These are phyloP conservation scores for Rhinoptilus africanus DNA, from an alignment of 2,113 vertebrate genomes.

Conservation along the genomic window DNA sequence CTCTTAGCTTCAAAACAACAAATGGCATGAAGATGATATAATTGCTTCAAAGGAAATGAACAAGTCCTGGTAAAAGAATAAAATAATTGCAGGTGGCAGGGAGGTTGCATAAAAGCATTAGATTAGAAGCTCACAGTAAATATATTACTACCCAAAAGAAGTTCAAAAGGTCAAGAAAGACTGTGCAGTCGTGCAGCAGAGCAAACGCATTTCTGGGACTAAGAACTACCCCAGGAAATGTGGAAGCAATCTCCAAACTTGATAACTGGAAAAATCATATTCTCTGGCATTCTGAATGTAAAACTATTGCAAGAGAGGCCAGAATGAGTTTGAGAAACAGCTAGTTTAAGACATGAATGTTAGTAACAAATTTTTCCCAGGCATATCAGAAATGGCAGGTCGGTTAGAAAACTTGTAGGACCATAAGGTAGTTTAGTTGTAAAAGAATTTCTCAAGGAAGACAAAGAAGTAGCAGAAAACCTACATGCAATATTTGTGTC, in stretches of 20 bases:
- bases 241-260: neutral
- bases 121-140: neutral
- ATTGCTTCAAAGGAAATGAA: neutral
- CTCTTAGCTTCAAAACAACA: neutral
- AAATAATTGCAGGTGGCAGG: neutral
- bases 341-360: neutral
- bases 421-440: neutral
- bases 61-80: neutral
- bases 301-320: neutral
- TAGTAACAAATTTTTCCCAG: neutral
- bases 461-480: neutral
- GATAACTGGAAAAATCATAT: neutral
- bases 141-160: neutral
- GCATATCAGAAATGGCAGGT: neutral
- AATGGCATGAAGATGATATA: neutral
- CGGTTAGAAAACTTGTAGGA: neutral
- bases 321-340: neutral
- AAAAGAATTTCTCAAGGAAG: neutral
- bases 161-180: neutral
- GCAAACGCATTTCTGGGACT: neutral
- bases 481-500: neutral
- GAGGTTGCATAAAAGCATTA: neutral
- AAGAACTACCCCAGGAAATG: neutral
- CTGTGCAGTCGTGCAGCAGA: neutral
- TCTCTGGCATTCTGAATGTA: neutral